A percentile compares a stretch with the other conserved stretches of the same genome.
Conservation (phyloP, 2,797 vertebrate genomes). For the Chelidonichthys spinosus region DNA sequence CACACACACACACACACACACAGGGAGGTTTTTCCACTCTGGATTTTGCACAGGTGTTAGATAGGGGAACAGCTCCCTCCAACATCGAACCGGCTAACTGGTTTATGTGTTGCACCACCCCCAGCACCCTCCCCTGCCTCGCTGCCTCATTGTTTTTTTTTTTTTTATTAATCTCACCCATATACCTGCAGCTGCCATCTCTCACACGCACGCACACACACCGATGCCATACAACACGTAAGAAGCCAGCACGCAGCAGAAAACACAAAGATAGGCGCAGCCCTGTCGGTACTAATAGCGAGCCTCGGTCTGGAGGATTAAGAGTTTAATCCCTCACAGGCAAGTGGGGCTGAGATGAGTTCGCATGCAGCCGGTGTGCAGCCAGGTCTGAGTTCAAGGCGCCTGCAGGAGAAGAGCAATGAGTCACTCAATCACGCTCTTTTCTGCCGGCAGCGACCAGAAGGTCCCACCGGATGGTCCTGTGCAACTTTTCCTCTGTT, state of each 20-base stretch:
- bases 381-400: constrained; percentile 55
- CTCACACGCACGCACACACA: constrained; percentile 26
- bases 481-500: constrained; percentile 3
- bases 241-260: constrained; percentile 33
- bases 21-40: neutral
- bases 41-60: constrained; percentile 40
- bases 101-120: constrained; percentile 33
- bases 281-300: constrained; percentile 59
- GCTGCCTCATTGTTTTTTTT: constrained; percentile 28
- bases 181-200: constrained; percentile 40
- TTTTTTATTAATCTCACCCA: constrained; percentile 37
- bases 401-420: constrained; percentile 52
- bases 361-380: constrained; percentile 51
- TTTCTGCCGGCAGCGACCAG: constrained; percentile 27
- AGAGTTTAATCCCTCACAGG: constrained; percentile 80
- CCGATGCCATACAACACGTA: neutral
- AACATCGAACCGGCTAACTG: constrained; percentile 41
- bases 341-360: constrained; percentile 74
- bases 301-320: constrained; percentile 77
- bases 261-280: constrained; percentile 59
- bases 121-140: neutral
- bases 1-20: neutral
- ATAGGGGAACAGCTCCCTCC: constrained; percentile 9
- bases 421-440: constrained; percentile 48
- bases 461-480: constrained; percentile 35